Evolutionary conservation across 2,888 invertebrate genomes (phyloP).

Genomic region (Lordiphosa fenestrarum): DNA sequence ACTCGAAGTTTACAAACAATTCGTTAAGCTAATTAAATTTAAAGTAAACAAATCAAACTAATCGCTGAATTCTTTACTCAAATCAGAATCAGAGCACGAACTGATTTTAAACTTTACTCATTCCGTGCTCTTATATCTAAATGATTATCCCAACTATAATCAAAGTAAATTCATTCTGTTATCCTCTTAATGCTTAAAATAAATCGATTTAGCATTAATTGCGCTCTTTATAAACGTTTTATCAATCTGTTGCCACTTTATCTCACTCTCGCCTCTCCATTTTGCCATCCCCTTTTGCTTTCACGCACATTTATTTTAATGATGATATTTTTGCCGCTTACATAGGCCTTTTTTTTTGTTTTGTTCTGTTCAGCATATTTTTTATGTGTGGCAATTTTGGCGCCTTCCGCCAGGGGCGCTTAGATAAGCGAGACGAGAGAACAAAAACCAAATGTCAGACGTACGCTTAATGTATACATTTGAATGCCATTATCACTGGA

Average conservation of each 20-base stretch:
- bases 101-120: too few species aligned
- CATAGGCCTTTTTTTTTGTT: constrained; percentile 22
- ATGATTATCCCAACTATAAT: too few species aligned
- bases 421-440: constrained; percentile 13
- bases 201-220: constrained; percentile 10
- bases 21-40: too few species aligned
- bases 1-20: too few species aligned
- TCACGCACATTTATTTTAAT: constrained; percentile 56
- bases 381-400: constrained; percentile 49
- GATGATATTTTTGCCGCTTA: constrained; percentile 28
- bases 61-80: too few species aligned
- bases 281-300: constrained; percentile 6
- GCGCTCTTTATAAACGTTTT: constrained; percentile 15
- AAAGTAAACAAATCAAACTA: too few species aligned
- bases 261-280: neutral
- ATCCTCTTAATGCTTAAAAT: neutral
- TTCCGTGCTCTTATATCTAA: too few species aligned
- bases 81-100: too few species aligned
- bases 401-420: constrained; percentile 22
- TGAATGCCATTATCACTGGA: constrained; percentile 64
- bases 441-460: constrained; percentile 20
- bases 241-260: constrained; percentile 17
- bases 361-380: constrained; percentile 7
- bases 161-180: neutral
- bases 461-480: constrained; percentile 60